Evolutionary conservation across 1,140 invertebrate species (phyloP).

Genomic region (Glossosoma conforme): DNA sequence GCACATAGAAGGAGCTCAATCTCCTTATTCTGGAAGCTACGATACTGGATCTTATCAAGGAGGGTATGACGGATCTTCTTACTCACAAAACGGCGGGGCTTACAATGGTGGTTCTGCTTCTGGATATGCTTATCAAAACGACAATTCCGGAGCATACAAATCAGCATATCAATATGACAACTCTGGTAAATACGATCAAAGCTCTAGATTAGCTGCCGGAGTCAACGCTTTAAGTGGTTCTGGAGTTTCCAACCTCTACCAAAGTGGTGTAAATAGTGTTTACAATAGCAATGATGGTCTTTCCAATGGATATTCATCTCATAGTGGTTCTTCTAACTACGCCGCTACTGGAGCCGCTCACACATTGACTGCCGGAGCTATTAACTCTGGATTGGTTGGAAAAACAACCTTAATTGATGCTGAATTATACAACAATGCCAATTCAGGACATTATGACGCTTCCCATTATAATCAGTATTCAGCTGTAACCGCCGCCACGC

Average conservation of each 20-base stretch:
- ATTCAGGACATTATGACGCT: conserved; percentile 9
- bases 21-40: conserved; percentile 2
- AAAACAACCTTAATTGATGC: conserved; percentile 46
- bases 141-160: conserved; percentile 37
- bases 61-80: background rate
- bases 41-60: conserved; percentile 10
- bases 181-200: conserved; percentile 34
- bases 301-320: conserved; percentile 8
- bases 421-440: conserved; percentile 33
- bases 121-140: conserved; percentile 17
- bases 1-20: conserved; percentile 12
- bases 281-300: conserved; percentile 14
- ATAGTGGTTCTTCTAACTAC: conserved; percentile 18
- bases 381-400: conserved; percentile 47
- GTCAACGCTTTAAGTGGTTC: too few relatives aligned
- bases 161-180: conserved; percentile 28
- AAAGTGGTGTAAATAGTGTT: conserved; percentile 13
- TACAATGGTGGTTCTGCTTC: conserved; percentile 10
- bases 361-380: conserved; percentile 44
- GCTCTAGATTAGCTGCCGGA: conserved; percentile 20
- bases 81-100: background rate
- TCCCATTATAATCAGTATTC: conserved; percentile 15
- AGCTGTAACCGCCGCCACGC: conserved; percentile 2
- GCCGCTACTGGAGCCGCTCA: conserved; percentile 38
- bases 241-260: background rate